Percentiles rank a stretch among this genome's conserved stretches.
Conservation (phyloP, 2,797 vertebrate species). For the Sebastes dallii region DNA sequence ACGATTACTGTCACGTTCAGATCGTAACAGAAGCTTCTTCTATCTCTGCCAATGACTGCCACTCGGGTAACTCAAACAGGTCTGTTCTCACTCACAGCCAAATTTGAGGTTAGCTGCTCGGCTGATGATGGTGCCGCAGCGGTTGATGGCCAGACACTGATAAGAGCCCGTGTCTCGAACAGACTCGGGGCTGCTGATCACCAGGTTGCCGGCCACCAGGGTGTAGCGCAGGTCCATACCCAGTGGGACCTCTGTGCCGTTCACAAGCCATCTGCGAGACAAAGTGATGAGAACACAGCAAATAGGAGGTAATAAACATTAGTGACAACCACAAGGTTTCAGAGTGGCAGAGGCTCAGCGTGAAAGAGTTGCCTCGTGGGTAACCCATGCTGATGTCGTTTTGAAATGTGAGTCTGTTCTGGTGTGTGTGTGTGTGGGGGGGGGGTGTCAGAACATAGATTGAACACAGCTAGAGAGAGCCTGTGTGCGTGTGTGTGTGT, state of each 20-base stretch:
- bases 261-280: slow-evolving; percentile 91
- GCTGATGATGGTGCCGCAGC: slow-evolving; percentile 92
- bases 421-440: too few relatives aligned
- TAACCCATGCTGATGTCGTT: too few relatives aligned
- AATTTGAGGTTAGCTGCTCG: slow-evolving; percentile 92
- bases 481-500: slow-evolving; percentile 1
- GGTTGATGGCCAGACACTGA: slow-evolving; percentile 93
- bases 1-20: background rate
- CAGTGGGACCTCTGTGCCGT: slow-evolving; percentile 89
- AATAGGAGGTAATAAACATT: background rate
- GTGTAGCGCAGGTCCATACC: slow-evolving; percentile 86
- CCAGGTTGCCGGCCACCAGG: slow-evolving; percentile 91
- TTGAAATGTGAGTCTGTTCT: too few relatives aligned
- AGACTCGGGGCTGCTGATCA: slow-evolving; percentile 88
- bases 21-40: background rate
- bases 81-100: slow-evolving; percentile 88
- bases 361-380: background rate
- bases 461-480: background rate
- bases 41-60: background rate
- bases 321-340: background rate
- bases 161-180: slow-evolving; percentile 90
- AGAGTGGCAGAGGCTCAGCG: background rate
- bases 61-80: background rate
- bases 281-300: background rate
- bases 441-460: background rate